Evolutionary conservation across 35 echinoderm and acorn worm species (phyloP), one percentile per base, ranked within the genome.

Genomic region (Diadema setosum): DNA sequence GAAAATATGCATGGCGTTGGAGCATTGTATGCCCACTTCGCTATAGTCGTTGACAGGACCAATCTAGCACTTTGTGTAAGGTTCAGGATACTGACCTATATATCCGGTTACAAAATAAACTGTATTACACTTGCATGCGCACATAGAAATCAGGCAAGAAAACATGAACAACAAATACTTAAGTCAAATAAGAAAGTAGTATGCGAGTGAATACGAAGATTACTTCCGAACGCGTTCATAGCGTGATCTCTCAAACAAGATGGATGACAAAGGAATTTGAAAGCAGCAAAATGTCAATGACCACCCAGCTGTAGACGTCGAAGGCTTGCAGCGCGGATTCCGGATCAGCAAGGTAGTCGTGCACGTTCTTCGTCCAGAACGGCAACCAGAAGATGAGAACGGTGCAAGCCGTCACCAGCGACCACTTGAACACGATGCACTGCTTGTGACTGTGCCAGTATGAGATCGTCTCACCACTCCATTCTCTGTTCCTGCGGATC

Each of bases 211-310:
- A n/a, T n/a, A n/a, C n/a, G n/a, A n/a, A n/a, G n/a, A n/a, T n/a
- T n/a, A n/a, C n/a, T 55, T 55, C 49, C 21, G 21, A 55, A 55
- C 49, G 49, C 14, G 49, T 55, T 26, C 11, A 63, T 55, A 63
- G 23, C 23, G n/a, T 63, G 1, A 63, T 63, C 11, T 63, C 3
- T 20, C 40, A 75, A 15, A 75, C 36, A 17, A 75, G 69, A 75
- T 78, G 73, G 25, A 78, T 78, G 44, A 78, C n/a, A 12, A 78
- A 78, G 39, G 73, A 78, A 41, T 78, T 78, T 26, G 73, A 39
- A 21, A 32, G n/a, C 27, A 78, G 73, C 15, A 78, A 21, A 36
- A 78, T 78, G 21, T 78, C 73, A 2, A 78, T 25, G 18, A 44
- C 73, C 11, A 78, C 37, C 73, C 73, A 78, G 29, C 27, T 41